Conservation (phyloP, 2,888 invertebrate species). For the Odontocolon sp. region DNA sequence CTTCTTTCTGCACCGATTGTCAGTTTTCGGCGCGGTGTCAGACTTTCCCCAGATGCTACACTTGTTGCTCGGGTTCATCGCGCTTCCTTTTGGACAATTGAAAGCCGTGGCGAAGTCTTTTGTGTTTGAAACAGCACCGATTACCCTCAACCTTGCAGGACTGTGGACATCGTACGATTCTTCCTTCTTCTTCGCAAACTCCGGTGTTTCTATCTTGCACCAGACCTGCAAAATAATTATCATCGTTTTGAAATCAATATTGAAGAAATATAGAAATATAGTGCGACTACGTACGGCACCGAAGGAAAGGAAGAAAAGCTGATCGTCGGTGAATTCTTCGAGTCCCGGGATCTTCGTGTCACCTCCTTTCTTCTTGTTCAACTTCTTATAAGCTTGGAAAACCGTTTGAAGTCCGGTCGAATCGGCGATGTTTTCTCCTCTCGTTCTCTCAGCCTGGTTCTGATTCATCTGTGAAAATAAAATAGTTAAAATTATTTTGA, state of each 20-base stretch:
- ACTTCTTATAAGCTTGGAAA: constrained; percentile 83
- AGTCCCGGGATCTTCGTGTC: constrained; percentile 84
- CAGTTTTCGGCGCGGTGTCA: neutral
- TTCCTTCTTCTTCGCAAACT: constrained; percentile 9
- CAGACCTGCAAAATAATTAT: constrained; percentile 25
- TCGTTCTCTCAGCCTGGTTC: constrained; percentile 19
- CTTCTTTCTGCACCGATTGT: neutral
- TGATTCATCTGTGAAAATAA: neutral
- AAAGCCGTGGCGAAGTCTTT: constrained; percentile 52
- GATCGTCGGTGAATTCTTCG: constrained; percentile 85
- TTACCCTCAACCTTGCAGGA: constrained; percentile 43
- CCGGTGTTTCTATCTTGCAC: constrained; percentile 38
- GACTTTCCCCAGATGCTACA: constrained; percentile 52
- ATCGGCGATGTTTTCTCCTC: constrained; percentile 90
- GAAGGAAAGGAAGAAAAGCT: constrained; percentile 88
- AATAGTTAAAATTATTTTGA: neutral
- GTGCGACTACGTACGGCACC: no score
- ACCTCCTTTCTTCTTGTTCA: constrained; percentile 58
- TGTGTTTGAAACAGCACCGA: constrained; percentile 55
- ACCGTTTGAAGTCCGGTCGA: constrained; percentile 91
- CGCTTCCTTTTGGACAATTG: constrained; percentile 52
- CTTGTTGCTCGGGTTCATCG: constrained; percentile 58
- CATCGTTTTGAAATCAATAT: neutral
- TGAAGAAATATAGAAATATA: no score
- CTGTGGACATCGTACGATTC: constrained; percentile 42